Base-by-base conservation (phyloP, 2,797 vertebrate species). In the Chelidonichthys spinosus region DNA sequence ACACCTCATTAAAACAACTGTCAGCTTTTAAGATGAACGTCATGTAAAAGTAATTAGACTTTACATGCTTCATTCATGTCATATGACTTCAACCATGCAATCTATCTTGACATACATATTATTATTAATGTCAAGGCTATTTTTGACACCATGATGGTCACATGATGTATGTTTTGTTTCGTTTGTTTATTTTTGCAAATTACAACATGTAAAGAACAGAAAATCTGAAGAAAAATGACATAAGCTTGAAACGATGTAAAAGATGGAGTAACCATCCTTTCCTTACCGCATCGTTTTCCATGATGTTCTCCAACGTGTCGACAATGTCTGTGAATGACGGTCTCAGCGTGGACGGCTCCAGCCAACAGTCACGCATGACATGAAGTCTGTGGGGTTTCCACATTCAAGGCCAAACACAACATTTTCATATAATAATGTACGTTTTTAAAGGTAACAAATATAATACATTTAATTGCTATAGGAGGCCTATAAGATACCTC, bases 211-310 rank as follows among this genome's bases (percentile, higher is more conserved):
- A 37, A 35, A 40, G 4, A 4, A 46, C 25, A 25, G 1, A 46
- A 37, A 62, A 47, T 15, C 54, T 46, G 0, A 40, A 35, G 33
- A 44, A 36, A 6, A 60, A n/a, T 53, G 7, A n/a, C 11, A 9
- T 6, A 25, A 35, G 25, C 13, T 39, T 61, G 40, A 11, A 47
- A 61, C 40, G 11, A 61, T 43, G 7, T 8, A 5, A 33, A 49
- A 36, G 0, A 14, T 2, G 11, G 8, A 2, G 2, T 6, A 6
- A 4, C 60, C 37, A 14, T 43, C 6, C 6, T 33, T 8, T 44
- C n/a, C 91, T 85, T 72, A 95, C 94, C 25, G 91, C 85, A 7
- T 95, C 94, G 0, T 85, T 87, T 52, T 94, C 94, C 17, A 95
- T 86, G 61, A 93, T 76, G 72, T 77, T 77, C 79, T 94, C 94